These are phyloP conservation scores for Neolamprologus falcicula DNA, from an alignment of 2,113 vertebrate genomes.

Conservation along the genomic window DNA sequence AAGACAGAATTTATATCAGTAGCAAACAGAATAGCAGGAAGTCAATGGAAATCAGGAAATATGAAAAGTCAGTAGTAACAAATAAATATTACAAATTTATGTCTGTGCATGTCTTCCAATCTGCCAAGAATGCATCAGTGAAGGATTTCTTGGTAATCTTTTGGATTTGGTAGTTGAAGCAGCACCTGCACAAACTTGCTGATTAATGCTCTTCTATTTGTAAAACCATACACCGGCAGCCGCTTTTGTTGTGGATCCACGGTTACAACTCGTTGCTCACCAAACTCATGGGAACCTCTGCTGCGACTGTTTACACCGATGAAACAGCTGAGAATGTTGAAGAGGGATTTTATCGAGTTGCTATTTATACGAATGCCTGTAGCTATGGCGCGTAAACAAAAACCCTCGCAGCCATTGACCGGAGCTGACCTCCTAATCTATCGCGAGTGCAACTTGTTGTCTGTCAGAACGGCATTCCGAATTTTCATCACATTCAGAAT, in stretches of 20 bases:
- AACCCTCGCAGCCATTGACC: neutral
- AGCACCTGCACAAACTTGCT: conserved; percentile 17
- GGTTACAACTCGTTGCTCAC: neutral
- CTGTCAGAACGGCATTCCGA: neutral
- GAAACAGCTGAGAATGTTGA: conserved; percentile 17
- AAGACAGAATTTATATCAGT: neutral
- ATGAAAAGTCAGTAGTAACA: neutral
- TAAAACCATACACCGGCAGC: neutral
- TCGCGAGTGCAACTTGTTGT: neutral
- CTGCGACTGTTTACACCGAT: neutral
- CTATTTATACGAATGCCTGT: conserved; percentile 23
- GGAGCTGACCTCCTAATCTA: neutral
- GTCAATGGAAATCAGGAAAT: neutral
- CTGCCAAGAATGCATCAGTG: conserved; percentile 8
- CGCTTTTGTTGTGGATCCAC: neutral
- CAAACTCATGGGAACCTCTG: neutral
- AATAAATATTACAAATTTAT: neutral
- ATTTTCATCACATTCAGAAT: neutral
- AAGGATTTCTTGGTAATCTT: neutral
- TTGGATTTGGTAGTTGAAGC: neutral
- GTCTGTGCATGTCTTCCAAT: neutral
- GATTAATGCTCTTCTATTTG: neutral
- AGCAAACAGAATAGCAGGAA: neutral
- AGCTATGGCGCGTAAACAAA: conserved; percentile 11
- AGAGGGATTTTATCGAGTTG: conserved; percentile 1